Conservation (phyloP, 2,888 invertebrate genomes). For the Eugnorisma glareosa region DNA sequence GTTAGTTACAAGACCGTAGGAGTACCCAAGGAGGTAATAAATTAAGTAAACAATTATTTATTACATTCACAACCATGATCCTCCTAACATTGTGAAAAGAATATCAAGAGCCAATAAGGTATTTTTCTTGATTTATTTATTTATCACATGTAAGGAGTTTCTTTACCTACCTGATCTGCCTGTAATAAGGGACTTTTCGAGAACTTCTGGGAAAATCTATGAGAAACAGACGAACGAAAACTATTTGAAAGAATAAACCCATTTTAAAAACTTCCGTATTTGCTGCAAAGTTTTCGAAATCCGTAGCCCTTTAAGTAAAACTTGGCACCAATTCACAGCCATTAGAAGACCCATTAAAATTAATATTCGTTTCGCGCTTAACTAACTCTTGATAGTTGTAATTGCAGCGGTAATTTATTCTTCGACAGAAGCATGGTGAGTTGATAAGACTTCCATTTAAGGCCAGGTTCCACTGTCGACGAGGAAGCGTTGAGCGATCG, state of each 20-base stretch:
- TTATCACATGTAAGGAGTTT: background rate
- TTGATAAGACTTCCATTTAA: constrained; percentile 4
- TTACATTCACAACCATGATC: constrained; percentile 1
- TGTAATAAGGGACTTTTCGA: background rate
- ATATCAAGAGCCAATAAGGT: constrained; percentile 14
- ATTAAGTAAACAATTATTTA: constrained; percentile 9
- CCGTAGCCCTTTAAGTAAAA: constrained; percentile 10
- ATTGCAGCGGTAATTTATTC: constrained; percentile 44
- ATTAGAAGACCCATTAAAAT: constrained; percentile 58
- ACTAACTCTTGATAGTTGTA: constrained; percentile 48
- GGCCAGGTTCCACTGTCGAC: background rate
- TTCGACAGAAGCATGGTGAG: background rate
- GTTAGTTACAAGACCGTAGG: background rate
- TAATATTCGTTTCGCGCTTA: constrained; percentile 49
- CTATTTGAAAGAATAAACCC: background rate
- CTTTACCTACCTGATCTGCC: background rate
- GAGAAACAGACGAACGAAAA: background rate
- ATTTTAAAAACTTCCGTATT: background rate
- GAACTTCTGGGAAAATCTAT: background rate
- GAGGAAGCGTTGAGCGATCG: background rate
- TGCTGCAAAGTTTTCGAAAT: constrained; percentile 5
- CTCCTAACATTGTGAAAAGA: background rate
- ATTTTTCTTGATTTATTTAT: background rate
- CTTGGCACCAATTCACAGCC: constrained; percentile 35
- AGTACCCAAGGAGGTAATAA: background rate